These are phyloP conservation scores for Parus major DNA, from an alignment of 2,113 vertebrate genomes.

Conservation along the genomic window DNA sequence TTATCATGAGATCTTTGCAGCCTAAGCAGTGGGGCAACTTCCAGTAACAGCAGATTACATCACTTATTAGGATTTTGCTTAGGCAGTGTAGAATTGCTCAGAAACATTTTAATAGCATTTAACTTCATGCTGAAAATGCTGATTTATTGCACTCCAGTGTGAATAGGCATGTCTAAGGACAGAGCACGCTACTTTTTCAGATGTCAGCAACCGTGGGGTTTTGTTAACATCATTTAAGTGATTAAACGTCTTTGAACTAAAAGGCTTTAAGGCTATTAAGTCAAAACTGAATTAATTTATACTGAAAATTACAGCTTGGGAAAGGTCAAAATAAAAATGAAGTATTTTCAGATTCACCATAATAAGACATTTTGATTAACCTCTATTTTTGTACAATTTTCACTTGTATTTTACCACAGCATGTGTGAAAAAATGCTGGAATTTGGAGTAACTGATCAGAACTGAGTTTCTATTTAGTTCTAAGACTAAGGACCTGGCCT, in stretches of 20 bases:
- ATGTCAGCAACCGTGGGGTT: neutral
- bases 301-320: neutral
- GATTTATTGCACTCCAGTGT: neutral
- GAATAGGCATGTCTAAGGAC: neutral
- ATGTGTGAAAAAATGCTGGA: neutral
- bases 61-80: neutral
- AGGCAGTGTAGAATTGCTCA: neutral
- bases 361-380: neutral
- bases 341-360: neutral
- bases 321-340: neutral
- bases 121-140: constrained; percentile 3
- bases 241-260: neutral
- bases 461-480: neutral
- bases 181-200: neutral
- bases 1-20: neutral
- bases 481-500: neutral
- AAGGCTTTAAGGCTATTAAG: neutral
- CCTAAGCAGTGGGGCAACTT: neutral
- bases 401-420: neutral
- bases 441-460: neutral
- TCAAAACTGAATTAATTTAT: neutral
- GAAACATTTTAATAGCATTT: neutral
- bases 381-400: neutral
- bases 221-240: neutral
- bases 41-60: neutral